Evolutionary conservation across 1,140 invertebrate genomes (phyloP).

Genomic region (Drosophila orosa): DNA sequence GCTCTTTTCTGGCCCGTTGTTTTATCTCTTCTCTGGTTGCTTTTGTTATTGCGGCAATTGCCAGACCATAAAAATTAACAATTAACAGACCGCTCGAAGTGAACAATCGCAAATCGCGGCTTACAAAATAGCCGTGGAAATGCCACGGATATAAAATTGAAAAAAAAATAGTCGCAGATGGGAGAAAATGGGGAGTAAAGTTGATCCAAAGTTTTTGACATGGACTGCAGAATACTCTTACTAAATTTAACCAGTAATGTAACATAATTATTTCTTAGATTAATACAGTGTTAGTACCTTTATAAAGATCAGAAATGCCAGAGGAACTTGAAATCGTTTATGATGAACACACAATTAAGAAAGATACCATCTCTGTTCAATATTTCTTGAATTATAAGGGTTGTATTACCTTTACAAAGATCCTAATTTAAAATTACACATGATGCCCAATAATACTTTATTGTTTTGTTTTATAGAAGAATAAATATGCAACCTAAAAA

Average conservation of each 20-base stretch:
- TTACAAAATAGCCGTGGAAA: slow-evolving; percentile 65
- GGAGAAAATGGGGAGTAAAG: slow-evolving; percentile 3
- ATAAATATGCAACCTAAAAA: too few relatives aligned
- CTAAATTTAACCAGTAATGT: background rate
- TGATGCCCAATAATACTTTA: too few relatives aligned
- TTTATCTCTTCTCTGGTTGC: slow-evolving; percentile 16
- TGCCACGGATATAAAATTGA: slow-evolving; percentile 48
- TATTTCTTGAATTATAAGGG: too few relatives aligned
- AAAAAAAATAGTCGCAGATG: slow-evolving; percentile 22
- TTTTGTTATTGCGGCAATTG: slow-evolving; percentile 56
- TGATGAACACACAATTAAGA: background rate
- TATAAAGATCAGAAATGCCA: background rate
- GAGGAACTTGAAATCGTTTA: background rate
- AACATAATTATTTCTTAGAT: background rate
- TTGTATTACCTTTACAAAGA: too few relatives aligned
- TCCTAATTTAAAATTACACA: too few relatives aligned
- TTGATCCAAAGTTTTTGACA: background rate
- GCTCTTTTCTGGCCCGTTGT: slow-evolving; percentile 12
- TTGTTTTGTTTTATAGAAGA: too few relatives aligned
- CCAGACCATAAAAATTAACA: slow-evolving; percentile 84
- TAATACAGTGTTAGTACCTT: background rate
- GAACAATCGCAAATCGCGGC: slow-evolving; percentile 77
- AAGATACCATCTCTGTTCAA: too few relatives aligned
- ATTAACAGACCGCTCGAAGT: slow-evolving; percentile 74
- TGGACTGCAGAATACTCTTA: slow-evolving; percentile 2